phyloP scores from a whole-genome alignment of 2,888 invertebrate species.

The Epsilonema sp. region DNA sequence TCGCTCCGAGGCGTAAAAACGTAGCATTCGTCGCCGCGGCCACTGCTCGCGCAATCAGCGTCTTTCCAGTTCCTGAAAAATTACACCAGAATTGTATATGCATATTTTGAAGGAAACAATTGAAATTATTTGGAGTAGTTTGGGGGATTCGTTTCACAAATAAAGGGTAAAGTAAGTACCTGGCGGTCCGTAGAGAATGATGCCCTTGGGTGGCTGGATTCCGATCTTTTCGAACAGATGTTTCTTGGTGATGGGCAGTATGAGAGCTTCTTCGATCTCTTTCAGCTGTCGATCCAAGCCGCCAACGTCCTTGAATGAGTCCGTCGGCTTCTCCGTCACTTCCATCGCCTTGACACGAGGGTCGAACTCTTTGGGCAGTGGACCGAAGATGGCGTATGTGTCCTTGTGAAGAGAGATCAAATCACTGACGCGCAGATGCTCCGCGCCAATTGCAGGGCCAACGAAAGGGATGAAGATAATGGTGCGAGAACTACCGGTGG shows the following conservation, averaged over 20 bases:
- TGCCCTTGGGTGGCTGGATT: slow-evolving; percentile 82
- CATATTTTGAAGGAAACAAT: too few species aligned
- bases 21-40: slow-evolving; percentile 98
- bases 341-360: slow-evolving; percentile 11
- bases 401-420: slow-evolving; percentile 36
- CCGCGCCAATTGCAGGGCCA: not conserved
- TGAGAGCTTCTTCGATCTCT: slow-evolving; percentile 86
- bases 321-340: slow-evolving; percentile 75
- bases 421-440: not conserved
- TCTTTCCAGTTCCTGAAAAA: slow-evolving; percentile 54
- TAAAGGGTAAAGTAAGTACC: too few species aligned
- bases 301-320: slow-evolving; percentile 95
- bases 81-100: too few species aligned
- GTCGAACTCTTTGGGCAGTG: slow-evolving; percentile 28
- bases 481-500: not conserved
- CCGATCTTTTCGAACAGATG: slow-evolving; percentile 75
- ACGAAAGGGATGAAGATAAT: not conserved
- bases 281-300: slow-evolving; percentile 92
- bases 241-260: slow-evolving; percentile 93
- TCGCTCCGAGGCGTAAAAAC: slow-evolving; percentile 84
- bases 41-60: slow-evolving; percentile 77
- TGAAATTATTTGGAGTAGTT: too few species aligned
- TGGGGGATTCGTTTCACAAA: too few species aligned
- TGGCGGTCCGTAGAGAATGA: slow-evolving; percentile 8
- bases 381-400: slow-evolving; percentile 85